A percentile compares a stretch with the other conserved stretches of the same genome.
Conservation (phyloP, 2,888 invertebrate genomes). For the Rotaria sp. region DNA sequence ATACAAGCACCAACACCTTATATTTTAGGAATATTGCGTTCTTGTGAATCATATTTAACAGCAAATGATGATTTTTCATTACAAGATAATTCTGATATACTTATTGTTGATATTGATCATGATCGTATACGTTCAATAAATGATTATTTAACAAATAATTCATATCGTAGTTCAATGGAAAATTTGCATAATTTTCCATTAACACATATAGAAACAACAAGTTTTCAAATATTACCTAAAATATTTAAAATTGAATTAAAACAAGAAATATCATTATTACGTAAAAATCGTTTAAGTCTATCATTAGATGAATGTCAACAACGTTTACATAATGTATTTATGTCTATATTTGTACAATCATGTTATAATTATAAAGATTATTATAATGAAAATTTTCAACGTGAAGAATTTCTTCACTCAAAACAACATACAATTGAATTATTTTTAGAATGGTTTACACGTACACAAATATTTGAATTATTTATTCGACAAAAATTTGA, state of each 20-base stretch:
- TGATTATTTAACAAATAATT: not conserved
- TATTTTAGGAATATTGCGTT: constrained; percentile 70
- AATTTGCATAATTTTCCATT: not conserved
- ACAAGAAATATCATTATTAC: not conserved
- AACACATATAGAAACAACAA: no score
- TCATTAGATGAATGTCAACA: constrained; percentile 27
- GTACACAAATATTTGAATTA: constrained; percentile 75
- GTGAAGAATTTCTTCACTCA: not conserved
- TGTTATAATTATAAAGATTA: constrained; percentile 30
- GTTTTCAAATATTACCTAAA: constrained; percentile 7
- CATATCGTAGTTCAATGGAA: not conserved
- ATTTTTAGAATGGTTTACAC: constrained; percentile 78
- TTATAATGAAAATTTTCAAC: not conserved
- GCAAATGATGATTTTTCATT: constrained; percentile 19
- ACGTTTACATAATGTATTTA: not conserved
- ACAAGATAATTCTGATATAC: constrained; percentile 32
- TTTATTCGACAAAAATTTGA: constrained; percentile 53
- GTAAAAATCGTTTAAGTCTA: not conserved
- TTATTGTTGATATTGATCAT: constrained; percentile 38
- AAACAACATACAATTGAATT: constrained; percentile 56
- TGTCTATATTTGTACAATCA: constrained; percentile 25
- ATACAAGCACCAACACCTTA: constrained; percentile 92
- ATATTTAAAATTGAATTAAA: constrained; percentile 12
- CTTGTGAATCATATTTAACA: constrained; percentile 28
- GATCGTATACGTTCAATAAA: not conserved